phyloP scores from a whole-genome alignment of 1,140 invertebrate species.

The Atta colombica region DNA sequence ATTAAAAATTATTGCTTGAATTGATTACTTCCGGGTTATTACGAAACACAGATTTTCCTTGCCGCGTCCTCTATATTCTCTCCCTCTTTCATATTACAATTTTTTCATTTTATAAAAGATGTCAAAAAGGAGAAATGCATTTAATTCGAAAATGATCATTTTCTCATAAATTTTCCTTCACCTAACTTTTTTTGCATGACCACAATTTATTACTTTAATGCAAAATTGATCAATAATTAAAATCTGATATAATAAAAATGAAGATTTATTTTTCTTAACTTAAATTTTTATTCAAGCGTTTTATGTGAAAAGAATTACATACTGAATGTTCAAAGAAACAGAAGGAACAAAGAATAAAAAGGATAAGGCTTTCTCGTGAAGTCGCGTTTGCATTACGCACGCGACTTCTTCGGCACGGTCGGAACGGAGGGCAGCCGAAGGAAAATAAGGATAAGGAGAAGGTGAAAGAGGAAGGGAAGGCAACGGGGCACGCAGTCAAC shows the following conservation, averaged over 20 bases:
- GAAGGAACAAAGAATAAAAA: constrained; percentile 7
- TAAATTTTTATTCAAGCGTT: neutral
- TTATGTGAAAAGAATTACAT: neutral
- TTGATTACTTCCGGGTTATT: constrained; percentile 62
- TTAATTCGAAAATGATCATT: neutral
- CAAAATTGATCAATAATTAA: neutral
- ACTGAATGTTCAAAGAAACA: neutral
- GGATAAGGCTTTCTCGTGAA: constrained; percentile 25
- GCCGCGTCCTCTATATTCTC: neutral
- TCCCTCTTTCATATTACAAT: neutral
- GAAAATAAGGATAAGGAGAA: constrained; percentile 36
- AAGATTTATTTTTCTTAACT: neutral
- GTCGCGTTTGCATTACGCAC: constrained; percentile 60
- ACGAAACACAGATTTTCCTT: constrained; percentile 49
- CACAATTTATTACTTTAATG: neutral
- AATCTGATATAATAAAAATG: neutral
- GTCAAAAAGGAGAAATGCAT: neutral
- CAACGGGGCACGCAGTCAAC: constrained; percentile 67
- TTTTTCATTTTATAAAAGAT: constrained; percentile 17
- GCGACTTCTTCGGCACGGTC: constrained; percentile 63
- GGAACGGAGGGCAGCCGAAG: constrained; percentile 29
- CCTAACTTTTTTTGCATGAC: neutral
- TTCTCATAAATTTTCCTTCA: neutral
- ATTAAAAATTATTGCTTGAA: constrained; percentile 59
- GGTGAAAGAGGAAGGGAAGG: constrained; percentile 38